Evolutionary conservation across 2,113 vertebrate genomes (phyloP), one percentile per base, ranked within the genome.

Genomic region (Gallinago undulata): DNA sequence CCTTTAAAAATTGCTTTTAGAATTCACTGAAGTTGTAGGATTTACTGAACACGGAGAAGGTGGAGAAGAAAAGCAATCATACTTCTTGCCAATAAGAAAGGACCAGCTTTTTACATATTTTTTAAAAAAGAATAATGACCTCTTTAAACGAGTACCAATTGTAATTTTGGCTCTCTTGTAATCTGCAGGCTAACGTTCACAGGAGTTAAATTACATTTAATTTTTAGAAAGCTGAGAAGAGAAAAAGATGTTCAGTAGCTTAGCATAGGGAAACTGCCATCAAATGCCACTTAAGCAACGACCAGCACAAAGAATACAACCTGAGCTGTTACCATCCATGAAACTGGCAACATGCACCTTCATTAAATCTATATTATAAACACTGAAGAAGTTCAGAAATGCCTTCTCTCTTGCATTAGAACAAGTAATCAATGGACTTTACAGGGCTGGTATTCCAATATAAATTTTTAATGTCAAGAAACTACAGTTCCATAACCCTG

Each of bases 381-480:
- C 51, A 89, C 23, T 39, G 86, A 85, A 76, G 73, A 82, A 4
- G 37, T 73, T 91, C 23, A 94, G 77, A 92, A 92, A 90, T 84
- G 77, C 62, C 89, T 87, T 83, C 33, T 70, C 43, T 91, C 66
- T 91, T 93, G 47, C 93, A 72, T 66, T 94, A 86, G 57, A 73
- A 70, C 41, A 75, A 87, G 50, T 84, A 53, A 91, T 93, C 70
- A 85, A 85, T 95, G 83, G 48, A 87, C 56, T 92, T 95, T 88
- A 86, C 76, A 78, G 25, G 39, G 69, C 56, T 82, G 70, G 15
- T 82, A 81, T 85, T 95, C 89, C 59, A 62, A 87, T 69, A 91
- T 89, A 79, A 82, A 92, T 92, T 87, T 95, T 95, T 89, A 76
- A 94, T 76, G 57, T 84, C 45, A 76, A 87, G 57, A 85, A 91